Evolutionary conservation across 2,888 invertebrate genomes (phyloP), one percentile per base, ranked within the genome.

Genomic region (Protophormia terraenovae): DNA sequence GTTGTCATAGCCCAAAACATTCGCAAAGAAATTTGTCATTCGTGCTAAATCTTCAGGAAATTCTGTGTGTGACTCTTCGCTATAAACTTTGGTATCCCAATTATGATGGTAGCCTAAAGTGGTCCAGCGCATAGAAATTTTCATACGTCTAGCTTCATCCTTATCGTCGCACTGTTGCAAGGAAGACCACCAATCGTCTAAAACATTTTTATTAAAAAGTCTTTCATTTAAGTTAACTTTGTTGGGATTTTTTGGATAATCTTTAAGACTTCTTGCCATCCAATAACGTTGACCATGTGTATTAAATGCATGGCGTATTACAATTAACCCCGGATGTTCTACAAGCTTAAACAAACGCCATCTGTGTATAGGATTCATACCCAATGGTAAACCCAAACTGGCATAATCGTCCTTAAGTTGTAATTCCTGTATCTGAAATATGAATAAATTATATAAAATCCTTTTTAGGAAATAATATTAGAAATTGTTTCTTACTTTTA

Each of bases 61-160:
- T 10, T 92, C 89, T 64, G 94, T 93, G 90, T 94, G 95, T 84
- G 94, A 94, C 5, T 94, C 91, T 92, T 97, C 97, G 78, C 93
- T 94, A 90, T 97, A 97, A 12, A 95, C 95, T 94, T 99, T 99
- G 73, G 97, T 97, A 89, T 98, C 96, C 99, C 99, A 99, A 92
- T 99, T 96, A 93, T 99, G 98, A 93, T 99, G 99, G 91, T 98
- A 99, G 14, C 99, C 99, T 41, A 99, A 93, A 0, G 99, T 99
- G 1, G 96, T 95, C 99, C 99, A 99, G 88, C 99, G 94, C 88
- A 99, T 92, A 82, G 88, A 94, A 83, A 87, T 90, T 88, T 89
- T 92, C 89, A 92, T 88, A 3, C 91, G 92, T 88, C 88, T 87
- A 2, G 71, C 79, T 8, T 88, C 87, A 24, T 87, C 85, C 27